phyloP scores from a whole-genome alignment of 2,113 vertebrate species.

The Rhodinocichla rosea region DNA sequence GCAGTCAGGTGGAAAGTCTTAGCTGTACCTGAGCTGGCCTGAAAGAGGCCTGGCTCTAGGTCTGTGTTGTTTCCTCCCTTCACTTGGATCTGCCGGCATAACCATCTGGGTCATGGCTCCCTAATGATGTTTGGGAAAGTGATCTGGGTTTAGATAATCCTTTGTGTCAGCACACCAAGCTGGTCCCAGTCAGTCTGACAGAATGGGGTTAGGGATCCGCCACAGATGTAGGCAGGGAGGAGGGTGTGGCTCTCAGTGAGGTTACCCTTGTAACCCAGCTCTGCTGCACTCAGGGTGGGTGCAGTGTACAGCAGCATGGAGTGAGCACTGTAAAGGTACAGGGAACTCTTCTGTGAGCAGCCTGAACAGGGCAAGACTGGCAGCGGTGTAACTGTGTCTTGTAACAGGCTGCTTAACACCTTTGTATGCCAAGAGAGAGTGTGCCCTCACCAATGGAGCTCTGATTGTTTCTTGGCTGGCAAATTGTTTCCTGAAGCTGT shows the following conservation, averaged over 20 bases:
- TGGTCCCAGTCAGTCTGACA: neutral
- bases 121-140: neutral
- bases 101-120: neutral
- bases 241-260: neutral
- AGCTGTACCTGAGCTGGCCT: neutral
- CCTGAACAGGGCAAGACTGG: neutral
- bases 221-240: neutral
- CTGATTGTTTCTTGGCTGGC: neutral
- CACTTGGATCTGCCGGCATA: neutral
- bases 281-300: neutral
- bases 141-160: neutral
- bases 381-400: neutral
- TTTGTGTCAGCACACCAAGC: fast-evolving
- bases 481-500: neutral
- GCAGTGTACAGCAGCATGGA: neutral
- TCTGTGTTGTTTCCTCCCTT: neutral
- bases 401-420: neutral
- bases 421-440: neutral
- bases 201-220: neutral
- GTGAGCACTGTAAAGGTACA: fast-evolving
- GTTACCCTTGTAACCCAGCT: neutral
- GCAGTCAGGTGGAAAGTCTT: neutral
- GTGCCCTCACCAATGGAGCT: neutral
- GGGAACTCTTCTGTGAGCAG: neutral
- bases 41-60: neutral